Evolutionary conservation across 2,888 invertebrate species (phyloP), one percentile per base, ranked within the genome.

Genomic region (Scaptomyza caliginosa): DNA sequence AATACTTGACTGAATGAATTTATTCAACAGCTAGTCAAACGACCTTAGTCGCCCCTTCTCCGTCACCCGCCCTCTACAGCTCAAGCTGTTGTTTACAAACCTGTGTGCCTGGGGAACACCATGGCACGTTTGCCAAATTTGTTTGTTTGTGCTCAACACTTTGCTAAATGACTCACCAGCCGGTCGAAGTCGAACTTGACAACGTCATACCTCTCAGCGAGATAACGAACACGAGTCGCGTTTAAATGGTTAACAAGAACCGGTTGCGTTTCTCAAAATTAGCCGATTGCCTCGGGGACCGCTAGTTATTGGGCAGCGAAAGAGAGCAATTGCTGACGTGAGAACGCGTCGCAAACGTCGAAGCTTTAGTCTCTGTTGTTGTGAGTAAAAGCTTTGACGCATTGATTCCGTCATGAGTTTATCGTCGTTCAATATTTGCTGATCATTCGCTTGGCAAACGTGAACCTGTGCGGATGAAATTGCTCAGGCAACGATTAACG

Each of bases 81-180:
- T 38, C 52, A 49, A 45, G 38, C 23, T 39, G 34, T n/a, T 8
- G 45, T 19, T 42, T 23, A n/a, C 17, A 75, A 64, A 72, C 72
- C 76, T 75, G 55, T 75, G 55, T 58, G 71, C 68, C 73, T 81
- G 88, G 83, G 88, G 85, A 88, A 88, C 78, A 71, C 88, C 88
- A 62, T 46, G 60, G 40, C 39, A 32, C 19, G 54, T 42, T 59
- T 43, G 32, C 17, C 34, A 55, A 32, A 17, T 74, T 58, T 68
- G 52, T 32, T 64, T 65, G 54, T 68, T 60, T 58, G 67, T 46
- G 13, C n/a, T n/a, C n/a, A 28, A 26, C 56, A 46, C 30, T 54
- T 45, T 6, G 19, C 2, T 34, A 51, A 23, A 40, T 88, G 82
- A 84, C 39, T 82, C 84, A 83, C 17, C 16, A n/a, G 24, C 13